Evolutionary conservation across 2,113 vertebrate genomes (phyloP), one percentile per base, ranked within the genome.

Genomic region (Rhineura floridana): DNA sequence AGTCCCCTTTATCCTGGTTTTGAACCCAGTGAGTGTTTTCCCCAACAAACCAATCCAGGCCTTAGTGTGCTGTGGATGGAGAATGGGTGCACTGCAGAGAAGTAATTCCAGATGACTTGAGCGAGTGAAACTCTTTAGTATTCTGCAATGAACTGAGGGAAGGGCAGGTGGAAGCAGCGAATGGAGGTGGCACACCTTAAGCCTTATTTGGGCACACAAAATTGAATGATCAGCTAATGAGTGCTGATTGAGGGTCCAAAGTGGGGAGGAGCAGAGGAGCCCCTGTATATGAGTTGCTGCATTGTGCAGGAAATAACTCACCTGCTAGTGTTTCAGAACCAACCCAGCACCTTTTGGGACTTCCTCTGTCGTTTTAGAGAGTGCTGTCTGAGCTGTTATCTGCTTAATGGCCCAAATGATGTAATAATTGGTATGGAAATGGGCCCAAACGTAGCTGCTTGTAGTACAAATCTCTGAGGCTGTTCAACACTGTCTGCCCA

Each of bases 261-360:
- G 93, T 94, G 92, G 46, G 62, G 48, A 93, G 95, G 94, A 96
- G 94, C 93, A 94, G 94, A 95, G 93, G 92, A 94, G 95, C 94
- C 93, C 90, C 93, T 96, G 94, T 96, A 96, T 95, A 95, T 94
- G 95, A 94, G 93, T 94, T 91, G 93, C 89, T 90, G 91, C 92
- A 73, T 83, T 93, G 93, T 90, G 87, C 89, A 90, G 93, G 93
- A 87, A 93, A 76, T 92, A 93, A 95, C 93, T 95, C 92, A 88
- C 93, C 93, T 93, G 94, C 94, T 94, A 93, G 94, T 96, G 91
- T 93, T 95, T 95, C 91, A 83, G 93, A 94, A 96, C 85, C 89
- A 94, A 93, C 92, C 69, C 94, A 76, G 90, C 91, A 92, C 94
- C 87, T 92, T 95, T 91, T 83, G 92, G 93, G 95, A 95, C 83